These are phyloP conservation scores for Nibea albiflora DNA, from an alignment of 2,113 vertebrate genomes.

Conservation along the genomic window DNA sequence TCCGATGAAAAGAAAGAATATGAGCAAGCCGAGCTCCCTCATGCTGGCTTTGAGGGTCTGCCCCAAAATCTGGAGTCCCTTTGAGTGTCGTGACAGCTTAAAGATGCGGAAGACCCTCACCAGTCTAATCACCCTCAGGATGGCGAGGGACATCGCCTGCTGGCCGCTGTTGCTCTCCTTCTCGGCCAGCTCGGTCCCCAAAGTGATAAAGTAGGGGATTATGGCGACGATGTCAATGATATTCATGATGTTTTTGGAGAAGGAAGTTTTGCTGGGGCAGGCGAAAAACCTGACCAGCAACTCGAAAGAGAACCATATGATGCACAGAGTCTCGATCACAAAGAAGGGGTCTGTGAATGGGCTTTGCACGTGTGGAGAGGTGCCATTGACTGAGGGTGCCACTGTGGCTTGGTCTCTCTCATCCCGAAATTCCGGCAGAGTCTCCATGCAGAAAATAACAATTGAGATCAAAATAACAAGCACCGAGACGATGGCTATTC, in stretches of 20 bases:
- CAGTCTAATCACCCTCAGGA: conserved; percentile 94
- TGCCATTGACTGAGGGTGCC: conserved; percentile 79
- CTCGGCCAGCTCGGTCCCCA: conserved; percentile 96
- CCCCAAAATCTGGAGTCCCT: conserved; percentile 96
- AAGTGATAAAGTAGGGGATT: conserved; percentile 97
- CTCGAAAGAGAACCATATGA: conserved; percentile 99
- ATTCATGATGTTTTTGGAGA: conserved; percentile 99
- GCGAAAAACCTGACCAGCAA: conserved; percentile 95
- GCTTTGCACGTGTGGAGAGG: conserved; percentile 70
- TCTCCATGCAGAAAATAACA: conserved; percentile 98
- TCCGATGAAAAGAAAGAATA: conserved; percentile 98
- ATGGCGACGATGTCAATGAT: conserved; percentile 99
- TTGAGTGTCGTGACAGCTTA: conserved; percentile 97
- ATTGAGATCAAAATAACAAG: conserved; percentile 98
- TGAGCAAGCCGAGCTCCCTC: conserved; percentile 94
- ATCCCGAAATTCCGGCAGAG: conserved; percentile 95
- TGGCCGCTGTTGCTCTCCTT: conserved; percentile 92
- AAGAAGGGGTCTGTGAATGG: conserved; percentile 96
- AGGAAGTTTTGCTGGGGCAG: conserved; percentile 96
- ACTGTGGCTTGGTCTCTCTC: conserved; percentile 86
- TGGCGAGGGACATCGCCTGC: conserved; percentile 98
- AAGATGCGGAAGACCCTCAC: conserved; percentile 98
- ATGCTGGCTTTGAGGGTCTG: conserved; percentile 98
- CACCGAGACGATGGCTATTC: conserved; percentile 97
- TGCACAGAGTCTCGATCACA: conserved; percentile 97